Conservation (phyloP, 2,113 vertebrate genomes). For the Morone saxatilis region DNA sequence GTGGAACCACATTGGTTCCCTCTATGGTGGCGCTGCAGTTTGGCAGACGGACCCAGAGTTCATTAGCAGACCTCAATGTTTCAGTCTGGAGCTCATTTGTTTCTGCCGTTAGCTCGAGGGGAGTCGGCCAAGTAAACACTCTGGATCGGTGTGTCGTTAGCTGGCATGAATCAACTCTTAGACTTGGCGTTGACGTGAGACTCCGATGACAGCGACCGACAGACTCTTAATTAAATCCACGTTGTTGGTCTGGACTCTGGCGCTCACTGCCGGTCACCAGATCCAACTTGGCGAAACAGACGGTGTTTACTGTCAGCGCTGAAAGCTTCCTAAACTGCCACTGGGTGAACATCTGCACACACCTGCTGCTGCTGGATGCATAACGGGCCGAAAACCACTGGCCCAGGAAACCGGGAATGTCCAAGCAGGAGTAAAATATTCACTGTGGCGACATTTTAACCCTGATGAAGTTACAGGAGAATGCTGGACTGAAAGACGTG, state of each 20-base stretch:
- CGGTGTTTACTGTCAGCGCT: background rate
- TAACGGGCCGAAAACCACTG: background rate
- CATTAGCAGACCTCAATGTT: conserved; percentile 1
- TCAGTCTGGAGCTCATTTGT: conserved; percentile 30
- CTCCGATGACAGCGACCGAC: background rate
- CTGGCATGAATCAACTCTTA: background rate
- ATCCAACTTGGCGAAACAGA: background rate
- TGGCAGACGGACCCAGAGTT: background rate
- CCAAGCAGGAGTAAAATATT: too few relatives aligned
- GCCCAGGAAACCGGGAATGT: background rate
- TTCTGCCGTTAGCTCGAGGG: background rate
- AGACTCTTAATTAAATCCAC: background rate
- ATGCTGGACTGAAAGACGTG: too few relatives aligned
- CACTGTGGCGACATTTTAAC: too few relatives aligned
- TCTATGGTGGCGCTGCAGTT: background rate
- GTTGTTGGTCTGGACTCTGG: background rate
- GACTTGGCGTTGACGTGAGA: background rate
- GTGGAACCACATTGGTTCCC: background rate
- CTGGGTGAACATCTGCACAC: background rate
- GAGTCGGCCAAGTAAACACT: background rate
- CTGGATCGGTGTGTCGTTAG: background rate
- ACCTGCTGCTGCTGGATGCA: background rate
- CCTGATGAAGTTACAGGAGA: too few relatives aligned
- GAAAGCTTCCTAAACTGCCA: background rate
- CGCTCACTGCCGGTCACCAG: background rate